Evolutionary conservation across 2,797 vertebrate species (phyloP).

Genomic region (Gymnodraco acuticeps): DNA sequence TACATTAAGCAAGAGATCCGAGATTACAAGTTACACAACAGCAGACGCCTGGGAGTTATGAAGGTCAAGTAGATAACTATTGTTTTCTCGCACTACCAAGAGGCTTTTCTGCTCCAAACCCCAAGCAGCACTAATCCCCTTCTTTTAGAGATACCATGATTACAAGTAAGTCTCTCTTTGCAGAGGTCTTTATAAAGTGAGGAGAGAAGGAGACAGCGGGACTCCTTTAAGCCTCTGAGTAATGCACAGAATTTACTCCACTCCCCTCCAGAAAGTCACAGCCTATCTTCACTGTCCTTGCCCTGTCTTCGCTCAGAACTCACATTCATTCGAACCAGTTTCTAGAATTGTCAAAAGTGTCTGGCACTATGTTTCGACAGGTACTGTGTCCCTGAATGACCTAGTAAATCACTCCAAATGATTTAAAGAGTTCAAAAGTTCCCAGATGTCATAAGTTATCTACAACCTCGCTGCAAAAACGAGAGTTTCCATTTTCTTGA

Average conservation of each 20-base stretch:
- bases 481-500: slow-evolving; percentile 47
- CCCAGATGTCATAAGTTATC: slow-evolving; percentile 32
- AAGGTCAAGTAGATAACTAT: slow-evolving; percentile 62
- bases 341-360: slow-evolving; percentile 51
- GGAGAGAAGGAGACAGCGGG: slow-evolving; percentile 36
- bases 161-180: slow-evolving; percentile 41
- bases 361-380: slow-evolving; percentile 47
- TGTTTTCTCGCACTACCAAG: slow-evolving; percentile 38
- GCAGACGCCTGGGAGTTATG: slow-evolving; percentile 26
- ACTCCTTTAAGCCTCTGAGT: slow-evolving; percentile 52
- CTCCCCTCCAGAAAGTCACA: slow-evolving; percentile 41
- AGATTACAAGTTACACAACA: slow-evolving; percentile 51
- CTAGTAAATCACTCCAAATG: slow-evolving; percentile 31
- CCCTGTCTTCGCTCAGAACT: slow-evolving; percentile 46
- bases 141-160: slow-evolving; percentile 42
- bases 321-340: slow-evolving; percentile 63
- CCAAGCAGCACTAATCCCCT: slow-evolving; percentile 38
- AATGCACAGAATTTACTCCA: slow-evolving; percentile 46
- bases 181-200: slow-evolving; percentile 26
- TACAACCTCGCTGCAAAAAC: slow-evolving; percentile 10
- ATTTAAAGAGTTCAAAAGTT: slow-evolving; percentile 38
- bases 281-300: slow-evolving; percentile 51
- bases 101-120: slow-evolving; percentile 41
- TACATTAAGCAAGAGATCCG: slow-evolving; percentile 35
- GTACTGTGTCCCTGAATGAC: slow-evolving; percentile 34